These are phyloP conservation scores for Neosilurus hyrtlii DNA, from an alignment of 2,797 vertebrate genomes.

Conservation along the genomic window DNA sequence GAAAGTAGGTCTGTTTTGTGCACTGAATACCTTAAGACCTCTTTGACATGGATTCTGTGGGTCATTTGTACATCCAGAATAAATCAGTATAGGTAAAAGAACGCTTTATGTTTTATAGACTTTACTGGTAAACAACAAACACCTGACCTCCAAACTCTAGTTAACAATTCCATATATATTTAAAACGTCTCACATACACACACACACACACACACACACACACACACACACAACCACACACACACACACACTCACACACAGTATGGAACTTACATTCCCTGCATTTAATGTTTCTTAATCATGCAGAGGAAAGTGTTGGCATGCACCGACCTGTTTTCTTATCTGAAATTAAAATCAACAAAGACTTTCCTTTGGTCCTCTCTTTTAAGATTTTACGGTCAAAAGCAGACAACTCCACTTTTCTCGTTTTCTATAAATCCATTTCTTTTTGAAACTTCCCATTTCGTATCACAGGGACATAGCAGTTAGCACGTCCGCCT, in stretches of 20 bases:
- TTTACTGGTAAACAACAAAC: neutral
- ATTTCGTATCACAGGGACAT: no score
- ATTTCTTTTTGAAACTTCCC: no score
- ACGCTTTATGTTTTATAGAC: neutral
- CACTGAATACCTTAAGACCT: constrained; percentile 10
- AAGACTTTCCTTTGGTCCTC: constrained; percentile 10
- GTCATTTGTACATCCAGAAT: neutral
- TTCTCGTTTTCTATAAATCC: no score
- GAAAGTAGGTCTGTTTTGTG: constrained; percentile 22
- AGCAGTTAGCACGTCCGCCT: no score
- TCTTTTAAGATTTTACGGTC: constrained; percentile 24
- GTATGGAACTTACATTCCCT: neutral
- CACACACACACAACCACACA: neutral
- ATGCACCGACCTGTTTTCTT: constrained; percentile 42
- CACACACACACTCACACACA: neutral
- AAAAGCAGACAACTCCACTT: no score
- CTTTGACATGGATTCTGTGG: neutral
- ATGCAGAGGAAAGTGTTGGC: constrained; percentile 4
- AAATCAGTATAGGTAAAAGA: neutral
- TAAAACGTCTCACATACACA: neutral
- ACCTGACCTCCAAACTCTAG: neutral
- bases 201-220: neutral
- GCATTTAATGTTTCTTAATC: neutral
- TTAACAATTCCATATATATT: neutral
- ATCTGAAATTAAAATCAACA: constrained; percentile 57